A percentile compares a stretch with the other conserved stretches of the same genome.
phyloP scores from a whole-genome alignment of 1,140 invertebrate species.

The Drosophila carrolli region DNA sequence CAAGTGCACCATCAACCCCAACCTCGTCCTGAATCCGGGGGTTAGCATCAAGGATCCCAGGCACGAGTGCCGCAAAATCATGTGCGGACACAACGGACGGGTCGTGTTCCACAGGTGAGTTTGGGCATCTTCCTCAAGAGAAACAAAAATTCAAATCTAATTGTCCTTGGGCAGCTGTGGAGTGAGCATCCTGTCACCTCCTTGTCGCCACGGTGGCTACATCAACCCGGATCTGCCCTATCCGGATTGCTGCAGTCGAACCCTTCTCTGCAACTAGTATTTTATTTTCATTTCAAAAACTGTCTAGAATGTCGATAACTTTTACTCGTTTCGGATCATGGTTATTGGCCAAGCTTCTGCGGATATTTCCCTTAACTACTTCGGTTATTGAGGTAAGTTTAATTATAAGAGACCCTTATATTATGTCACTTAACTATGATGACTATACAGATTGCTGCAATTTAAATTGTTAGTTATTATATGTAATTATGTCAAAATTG shows the following conservation, averaged over 20 bases:
- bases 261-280: conserved; percentile 15
- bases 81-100: conserved; percentile 45
- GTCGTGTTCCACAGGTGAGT: conserved; percentile 51
- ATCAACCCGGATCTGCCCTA: conserved; percentile 23
- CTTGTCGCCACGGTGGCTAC: conserved; percentile 25
- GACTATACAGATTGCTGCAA: conserved; percentile 44
- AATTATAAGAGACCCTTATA: background rate
- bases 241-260: conserved; percentile 50
- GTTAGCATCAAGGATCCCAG: conserved; percentile 59
- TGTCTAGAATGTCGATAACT: conserved; percentile 3
- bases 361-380: conserved; percentile 30
- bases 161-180: conserved; percentile 49
- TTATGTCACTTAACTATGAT: conserved; percentile 1
- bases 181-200: background rate
- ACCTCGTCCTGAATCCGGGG: conserved; percentile 48
- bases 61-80: conserved; percentile 57
- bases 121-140: background rate
- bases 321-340: conserved; percentile 1
- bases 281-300: background rate
- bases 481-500: conserved; percentile 10
- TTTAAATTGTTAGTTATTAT: conserved; percentile 12
- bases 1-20: conserved; percentile 47
- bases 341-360: background rate
- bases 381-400: conserved; percentile 32
- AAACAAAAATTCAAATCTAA: background rate